Evolutionary conservation across 2,797 vertebrate genomes (phyloP), one percentile per base, ranked within the genome.

Genomic region (Botia almorhae): DNA sequence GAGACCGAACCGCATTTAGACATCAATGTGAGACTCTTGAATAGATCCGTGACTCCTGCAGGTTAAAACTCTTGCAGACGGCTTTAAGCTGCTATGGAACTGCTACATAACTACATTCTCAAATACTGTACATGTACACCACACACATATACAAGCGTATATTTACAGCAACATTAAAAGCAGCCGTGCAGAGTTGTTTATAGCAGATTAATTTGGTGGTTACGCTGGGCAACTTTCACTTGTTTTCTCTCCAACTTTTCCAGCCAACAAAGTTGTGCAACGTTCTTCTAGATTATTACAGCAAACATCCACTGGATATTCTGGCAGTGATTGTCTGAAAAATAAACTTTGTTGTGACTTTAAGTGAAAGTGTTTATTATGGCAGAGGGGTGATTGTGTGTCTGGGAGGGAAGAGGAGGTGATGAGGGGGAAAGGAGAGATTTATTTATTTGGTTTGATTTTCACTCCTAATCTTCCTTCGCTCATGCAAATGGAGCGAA

Each of bases 391-490:
- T 50, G n/a, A n/a, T n/a, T n/a, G n/a, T n/a, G n/a, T n/a, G 80
- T 58, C 76, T 77, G 14, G 23, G 68, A 70, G 58, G 74, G 75
- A 73, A 71, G 72, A 64, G 70, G 73, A 76, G 82, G 50, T 81
- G 50, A 71, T 43, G 26, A 75, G 68, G 55, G 67, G 56, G 39
- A 58, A 70, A 74, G 55, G 69, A 63, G 76, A 48, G 78, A 77
- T 83, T 87, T 85, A 87, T 88, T 88, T 88, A 87, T 89, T 86
- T 87, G 83, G 83, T 82, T 85, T 84, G 81, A 85, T 86, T 84
- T 84, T 89, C 90, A 90, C 89, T 90, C 89, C 89, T 91, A 89
- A 91, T 87, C 89, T 81, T 1, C 36, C 79, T 60, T 67, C 82
- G 81, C 85, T 88, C 92, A 89, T 89, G 87, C 88, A 88, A 88